Percentiles rank a stretch among this genome's conserved stretches.
Conservation (phyloP, 2,113 vertebrate genomes). For the Pelodiscus sinensis region DNA sequence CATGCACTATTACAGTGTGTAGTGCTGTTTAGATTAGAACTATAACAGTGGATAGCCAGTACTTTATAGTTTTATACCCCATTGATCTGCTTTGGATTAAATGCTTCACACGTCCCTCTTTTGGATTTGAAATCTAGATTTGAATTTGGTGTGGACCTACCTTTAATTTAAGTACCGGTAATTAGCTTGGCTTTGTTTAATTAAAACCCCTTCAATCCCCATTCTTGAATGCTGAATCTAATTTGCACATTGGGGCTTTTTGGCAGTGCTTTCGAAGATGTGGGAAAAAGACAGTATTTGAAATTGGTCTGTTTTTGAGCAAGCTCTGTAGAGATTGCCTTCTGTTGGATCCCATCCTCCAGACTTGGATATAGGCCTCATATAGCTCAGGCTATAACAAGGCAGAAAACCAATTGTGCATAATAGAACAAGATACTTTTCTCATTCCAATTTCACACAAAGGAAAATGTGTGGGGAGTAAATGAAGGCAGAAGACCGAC, state of each 20-base stretch:
- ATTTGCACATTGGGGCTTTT: not conserved
- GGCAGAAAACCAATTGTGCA: constrained; percentile 26
- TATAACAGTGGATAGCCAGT: not conserved
- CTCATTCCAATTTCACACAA: not conserved
- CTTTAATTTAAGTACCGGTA: not conserved
- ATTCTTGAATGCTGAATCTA: not conserved
- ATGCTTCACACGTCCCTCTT: not conserved
- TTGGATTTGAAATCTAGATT: not conserved
- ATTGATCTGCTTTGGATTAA: fast-evolving
- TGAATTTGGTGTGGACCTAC: not conserved
- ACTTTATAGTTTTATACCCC: fast-evolving
- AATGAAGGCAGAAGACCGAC: not conserved
- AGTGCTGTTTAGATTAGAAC: not conserved
- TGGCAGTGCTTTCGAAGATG: not conserved
- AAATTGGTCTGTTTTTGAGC: not conserved
- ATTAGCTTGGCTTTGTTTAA: fast-evolving
- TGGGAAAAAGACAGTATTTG: not conserved
- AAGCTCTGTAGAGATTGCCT: not conserved
- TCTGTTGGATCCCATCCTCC: constrained; percentile 27
- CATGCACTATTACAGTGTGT: not conserved
- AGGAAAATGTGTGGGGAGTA: not conserved
- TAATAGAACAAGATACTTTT: fast-evolving
- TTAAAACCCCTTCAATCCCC: not conserved
- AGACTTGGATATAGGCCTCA: not conserved
- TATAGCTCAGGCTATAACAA: not conserved